Percentiles rank a stretch among this genome's conserved stretches.
Conservation (phyloP, 2,797 vertebrate species). For the Acestrorhynchus altus region DNA sequence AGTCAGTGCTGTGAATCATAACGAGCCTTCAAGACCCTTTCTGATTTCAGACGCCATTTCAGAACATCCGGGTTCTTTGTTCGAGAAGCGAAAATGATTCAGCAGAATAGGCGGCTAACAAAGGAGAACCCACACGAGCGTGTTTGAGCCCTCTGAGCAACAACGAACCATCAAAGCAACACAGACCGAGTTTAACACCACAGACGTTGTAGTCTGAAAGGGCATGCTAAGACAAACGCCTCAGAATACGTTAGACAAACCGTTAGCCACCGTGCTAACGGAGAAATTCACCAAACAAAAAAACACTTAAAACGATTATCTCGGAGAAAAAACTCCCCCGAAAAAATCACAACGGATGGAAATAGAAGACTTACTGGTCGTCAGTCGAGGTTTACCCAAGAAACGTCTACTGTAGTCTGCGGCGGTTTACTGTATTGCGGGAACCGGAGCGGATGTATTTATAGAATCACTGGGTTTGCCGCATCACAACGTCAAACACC, state of each 20-base stretch:
- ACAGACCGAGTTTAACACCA: no score
- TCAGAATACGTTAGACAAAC: no score
- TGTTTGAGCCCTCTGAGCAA: no score
- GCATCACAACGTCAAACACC: slow-evolving; percentile 51
- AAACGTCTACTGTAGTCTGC: neutral
- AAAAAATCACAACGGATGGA: neutral
- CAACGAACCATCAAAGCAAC: no score
- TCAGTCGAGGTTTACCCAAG: no score
- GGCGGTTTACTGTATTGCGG: fast-evolving
- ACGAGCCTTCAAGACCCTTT: no score
- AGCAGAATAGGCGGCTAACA: slow-evolving; percentile 29
- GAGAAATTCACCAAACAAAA: no score
- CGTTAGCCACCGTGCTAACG: neutral
- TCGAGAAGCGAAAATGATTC: slow-evolving; percentile 39
- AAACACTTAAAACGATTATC: neutral
- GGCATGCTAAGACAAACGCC: no score
- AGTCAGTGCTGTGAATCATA: no score
- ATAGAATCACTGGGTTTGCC: slow-evolving; percentile 58
- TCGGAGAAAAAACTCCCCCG: neutral
- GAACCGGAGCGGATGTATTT: fast-evolving
- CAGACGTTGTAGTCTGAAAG: no score
- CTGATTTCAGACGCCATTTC: slow-evolving; percentile 39
- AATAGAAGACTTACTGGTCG: neutral
- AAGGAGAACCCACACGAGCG: neutral
- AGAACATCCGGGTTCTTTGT: slow-evolving; percentile 55